Base-by-base conservation (phyloP, 2,888 invertebrate genomes). In the Microctonus hyperodae region DNA sequence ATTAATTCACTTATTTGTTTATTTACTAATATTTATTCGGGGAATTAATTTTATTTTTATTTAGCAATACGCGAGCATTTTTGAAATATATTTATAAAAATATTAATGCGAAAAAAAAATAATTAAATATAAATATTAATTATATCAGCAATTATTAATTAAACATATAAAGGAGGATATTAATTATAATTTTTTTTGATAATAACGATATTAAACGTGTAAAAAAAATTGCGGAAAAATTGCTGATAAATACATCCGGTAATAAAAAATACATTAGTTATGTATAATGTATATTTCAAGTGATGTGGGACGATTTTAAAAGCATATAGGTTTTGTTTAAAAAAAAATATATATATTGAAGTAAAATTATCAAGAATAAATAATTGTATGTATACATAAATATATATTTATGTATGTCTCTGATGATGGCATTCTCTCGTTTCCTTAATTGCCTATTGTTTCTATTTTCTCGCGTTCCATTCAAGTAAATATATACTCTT, bases 391-490 rank as follows among this genome's bases (percentile, higher is more conserved):
- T 16, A 20, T 44, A 44, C 44, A 44, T 16, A 16, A 20, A 44
- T 16, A 44, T 44, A 44, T n/a, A 44, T 44, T 44, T 16, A 16
- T 44, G 44, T 44, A 6, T 44, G 57, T 68, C 16, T 65, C 65
- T 59, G 33, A 25, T n/a, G n/a, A 5, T 28, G 28, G 28, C 56
- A 51, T 67, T 44, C 55, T 44, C 37, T 31, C 56, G 57, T 64
- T 66, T 70, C 57, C 55, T 60, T 70, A 68, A 69, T 69, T 69
- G 65, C 64, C 70, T 64, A 67, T 70, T 70, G 70, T 69, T 66
- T 67, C 31, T 37, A 44, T 65, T 64, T 70, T 68, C 55, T 60
- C 51, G 48, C 28, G 28, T 68, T 59, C 61, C 44, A 16, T 16
- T 16, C 9, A n/a, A 44, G 44, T n/a, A 44, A 16, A 44, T 44